These are phyloP conservation scores for Netelia fuscicornis DNA, from an alignment of 2,888 invertebrate genomes.

Conservation along the genomic window DNA sequence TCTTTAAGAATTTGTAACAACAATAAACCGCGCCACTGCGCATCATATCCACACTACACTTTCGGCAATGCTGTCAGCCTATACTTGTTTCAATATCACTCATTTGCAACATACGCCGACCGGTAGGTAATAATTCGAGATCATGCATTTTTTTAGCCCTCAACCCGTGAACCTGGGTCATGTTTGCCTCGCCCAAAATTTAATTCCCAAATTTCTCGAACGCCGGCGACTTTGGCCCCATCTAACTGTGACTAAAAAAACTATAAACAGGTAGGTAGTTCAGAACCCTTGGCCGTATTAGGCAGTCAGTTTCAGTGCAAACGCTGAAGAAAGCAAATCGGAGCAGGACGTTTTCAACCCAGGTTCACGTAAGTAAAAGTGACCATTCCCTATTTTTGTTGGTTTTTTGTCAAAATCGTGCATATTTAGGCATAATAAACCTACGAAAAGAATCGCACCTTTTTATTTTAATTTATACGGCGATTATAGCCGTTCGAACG, in stretches of 20 bases:
- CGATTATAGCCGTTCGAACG: background rate
- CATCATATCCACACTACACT: background rate
- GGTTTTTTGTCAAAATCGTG: too few species aligned
- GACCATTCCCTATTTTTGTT: too few species aligned
- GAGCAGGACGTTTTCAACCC: too few species aligned
- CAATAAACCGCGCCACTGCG: background rate
- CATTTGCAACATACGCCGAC: constrained; percentile 1
- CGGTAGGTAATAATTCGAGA: background rate
- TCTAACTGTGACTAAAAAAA: background rate
- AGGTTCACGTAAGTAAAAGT: too few species aligned
- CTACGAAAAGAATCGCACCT: too few species aligned
- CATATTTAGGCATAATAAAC: too few species aligned
- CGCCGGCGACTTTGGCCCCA: too few species aligned
- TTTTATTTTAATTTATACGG: too few species aligned
- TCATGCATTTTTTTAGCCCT: background rate
- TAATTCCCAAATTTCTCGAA: background rate
- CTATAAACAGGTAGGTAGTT: background rate
- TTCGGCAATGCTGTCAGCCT: background rate
- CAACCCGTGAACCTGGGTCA: background rate
- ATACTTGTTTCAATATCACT: background rate
- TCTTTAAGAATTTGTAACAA: background rate
- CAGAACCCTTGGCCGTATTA: background rate
- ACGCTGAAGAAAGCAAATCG: background rate
- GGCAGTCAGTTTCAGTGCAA: background rate
- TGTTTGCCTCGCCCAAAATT: background rate